Evolutionary conservation across 2,797 vertebrate species (phyloP), one percentile per base, ranked within the genome.

Genomic region (Arrhamphus sclerolepis): DNA sequence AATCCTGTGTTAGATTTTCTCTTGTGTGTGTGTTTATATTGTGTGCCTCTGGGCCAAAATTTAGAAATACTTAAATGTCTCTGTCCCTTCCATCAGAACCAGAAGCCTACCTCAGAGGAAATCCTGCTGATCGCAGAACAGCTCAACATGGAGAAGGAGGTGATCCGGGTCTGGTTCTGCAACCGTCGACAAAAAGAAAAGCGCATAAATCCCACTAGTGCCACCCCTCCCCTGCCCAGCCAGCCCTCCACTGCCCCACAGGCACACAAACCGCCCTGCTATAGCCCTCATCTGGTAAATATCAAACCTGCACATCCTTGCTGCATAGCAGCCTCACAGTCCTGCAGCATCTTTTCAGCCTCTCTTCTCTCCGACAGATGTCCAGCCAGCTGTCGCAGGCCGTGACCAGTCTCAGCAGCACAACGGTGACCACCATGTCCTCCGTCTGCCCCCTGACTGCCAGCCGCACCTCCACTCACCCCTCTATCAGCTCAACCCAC

Each of bases 71-170:
- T 8, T 14, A 13, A 16, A 16, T 46, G 18, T 46, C 20, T 22
- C 21, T 1, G 14, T 38, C 5, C 46, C 19, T 24, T 13, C 28
- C n/a, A 42, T 21, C 80, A 97, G 96, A 97, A 97, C 93, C 95
- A 96, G 93, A 97, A 97, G 94, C 96, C 96, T 92, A 96, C 94
- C 93, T 97, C 96, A 90, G 96, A 97, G 85, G 96, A 97, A 89
- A 96, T 97, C 87, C 90, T 96, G 87, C 85, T 94, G 83, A 95
- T 97, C 2, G 92, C 96, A 0, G 95, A 96, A 83, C 94, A 96
- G 89, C 93, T 97, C 83, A 94, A 90, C 87, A 96, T 97, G 95
- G 96, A 97, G 89, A 97, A 97, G 88, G 96, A 97, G 89, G 96
- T 97, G 89, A 96, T 97, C 82, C 94, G 96, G 14, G 96, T 97